Percentiles rank a stretch among this genome's conserved stretches.
These are phyloP conservation scores for Grammomys surdaster DNA, from an alignment of 2,113 vertebrate species.

Conservation along the genomic window DNA sequence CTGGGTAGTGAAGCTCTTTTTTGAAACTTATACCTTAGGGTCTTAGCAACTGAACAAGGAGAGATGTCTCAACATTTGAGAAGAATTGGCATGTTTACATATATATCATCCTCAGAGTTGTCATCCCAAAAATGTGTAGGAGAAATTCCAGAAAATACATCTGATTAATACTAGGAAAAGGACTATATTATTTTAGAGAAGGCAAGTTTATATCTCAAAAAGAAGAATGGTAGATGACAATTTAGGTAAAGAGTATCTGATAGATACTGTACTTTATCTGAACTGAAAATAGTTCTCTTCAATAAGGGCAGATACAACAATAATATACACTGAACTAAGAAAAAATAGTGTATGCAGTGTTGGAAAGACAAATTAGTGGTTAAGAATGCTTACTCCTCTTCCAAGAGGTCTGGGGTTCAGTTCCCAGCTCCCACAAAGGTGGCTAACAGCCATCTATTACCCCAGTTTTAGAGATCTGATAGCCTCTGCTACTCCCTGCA, in stretches of 20 bases:
- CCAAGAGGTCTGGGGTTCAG: neutral
- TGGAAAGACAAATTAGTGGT: neutral
- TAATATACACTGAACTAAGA: conserved; percentile 84
- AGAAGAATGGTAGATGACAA: conserved; percentile 91
- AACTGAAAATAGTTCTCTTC: neutral
- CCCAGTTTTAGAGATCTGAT: neutral
- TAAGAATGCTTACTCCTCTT: neutral
- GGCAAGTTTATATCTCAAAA: conserved; percentile 91
- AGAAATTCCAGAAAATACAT: conserved; percentile 93
- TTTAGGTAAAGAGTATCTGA: conserved; percentile 88
- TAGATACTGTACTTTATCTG: conserved; percentile 86
- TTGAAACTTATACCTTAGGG: conserved; percentile 90
- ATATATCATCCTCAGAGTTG: conserved; percentile 90
- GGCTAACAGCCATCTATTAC: neutral
- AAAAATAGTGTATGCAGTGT: neutral
- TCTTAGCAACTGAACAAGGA: conserved; percentile 88
- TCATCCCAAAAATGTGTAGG: conserved; percentile 92
- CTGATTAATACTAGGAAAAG: conserved; percentile 92
- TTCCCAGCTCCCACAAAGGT: neutral
- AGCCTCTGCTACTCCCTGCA: too few relatives aligned
- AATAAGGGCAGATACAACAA: conserved; percentile 75
- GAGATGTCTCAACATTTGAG: conserved; percentile 88
- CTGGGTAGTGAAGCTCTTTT: conserved; percentile 86
- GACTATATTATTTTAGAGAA: conserved; percentile 94
- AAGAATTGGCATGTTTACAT: conserved; percentile 90